Conservation (phyloP, 2,888 invertebrate species). For the Drosophila maculinotata region DNA sequence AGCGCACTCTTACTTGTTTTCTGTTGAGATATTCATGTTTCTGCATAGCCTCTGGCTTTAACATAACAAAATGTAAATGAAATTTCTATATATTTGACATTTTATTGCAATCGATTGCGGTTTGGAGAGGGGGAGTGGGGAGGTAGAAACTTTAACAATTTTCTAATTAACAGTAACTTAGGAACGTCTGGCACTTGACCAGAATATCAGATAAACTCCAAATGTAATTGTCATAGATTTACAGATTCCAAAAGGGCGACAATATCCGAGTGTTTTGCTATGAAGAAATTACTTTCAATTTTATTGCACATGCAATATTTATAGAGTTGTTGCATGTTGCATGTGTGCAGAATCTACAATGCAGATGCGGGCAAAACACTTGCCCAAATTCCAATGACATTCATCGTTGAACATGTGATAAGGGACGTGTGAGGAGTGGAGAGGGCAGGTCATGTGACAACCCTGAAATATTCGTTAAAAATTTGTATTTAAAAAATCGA, state of each 20-base stretch:
- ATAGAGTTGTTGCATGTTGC: slow-evolving; percentile 52
- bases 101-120: slow-evolving; percentile 12
- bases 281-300: slow-evolving; percentile 65
- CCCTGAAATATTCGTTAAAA: slow-evolving; percentile 49
- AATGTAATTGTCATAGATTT: slow-evolving; percentile 70
- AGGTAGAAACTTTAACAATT: slow-evolving; percentile 42
- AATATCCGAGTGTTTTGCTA: slow-evolving; percentile 28
- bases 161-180: slow-evolving; percentile 75
- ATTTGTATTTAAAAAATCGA: slow-evolving; percentile 56
- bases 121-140: neutral
- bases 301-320: slow-evolving; percentile 63
- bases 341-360: slow-evolving; percentile 14
- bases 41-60: neutral
- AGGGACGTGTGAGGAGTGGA: neutral
- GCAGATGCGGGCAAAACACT: slow-evolving; percentile 32
- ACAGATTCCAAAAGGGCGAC: slow-evolving; percentile 21
- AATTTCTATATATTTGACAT: slow-evolving; percentile 8
- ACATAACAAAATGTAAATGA: neutral
- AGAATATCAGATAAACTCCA: slow-evolving; percentile 58
- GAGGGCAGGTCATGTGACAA: neutral
- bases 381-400: slow-evolving; percentile 40
- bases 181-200: slow-evolving; percentile 37
- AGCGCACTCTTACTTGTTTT: no score
- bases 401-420: neutral
- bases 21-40: neutral